Conservation (phyloP, 2,888 invertebrate genomes). For the Apamea monoglypha region DNA sequence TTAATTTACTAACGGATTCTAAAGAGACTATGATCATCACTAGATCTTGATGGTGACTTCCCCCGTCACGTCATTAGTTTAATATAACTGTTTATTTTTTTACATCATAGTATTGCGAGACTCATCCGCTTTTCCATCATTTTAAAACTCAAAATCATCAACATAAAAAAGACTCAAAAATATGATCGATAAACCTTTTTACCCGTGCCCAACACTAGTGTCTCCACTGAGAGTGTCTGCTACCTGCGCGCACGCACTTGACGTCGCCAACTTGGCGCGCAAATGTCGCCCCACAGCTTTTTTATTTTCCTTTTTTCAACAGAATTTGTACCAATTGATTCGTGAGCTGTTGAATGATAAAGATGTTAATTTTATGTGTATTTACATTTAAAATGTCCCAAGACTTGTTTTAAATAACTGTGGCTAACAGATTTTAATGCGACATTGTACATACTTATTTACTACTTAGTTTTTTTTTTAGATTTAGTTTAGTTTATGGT, state of each 20-base stretch:
- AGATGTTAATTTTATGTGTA: constrained; percentile 42
- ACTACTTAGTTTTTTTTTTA: neutral
- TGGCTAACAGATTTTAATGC: neutral
- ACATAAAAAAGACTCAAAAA: neutral
- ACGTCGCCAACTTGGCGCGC: constrained; percentile 78
- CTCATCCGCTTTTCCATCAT: neutral
- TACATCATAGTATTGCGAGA: neutral
- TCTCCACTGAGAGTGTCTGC: constrained; percentile 62
- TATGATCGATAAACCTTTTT: neutral
- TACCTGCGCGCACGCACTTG: constrained; percentile 79
- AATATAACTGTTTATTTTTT: neutral
- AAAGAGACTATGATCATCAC: neutral
- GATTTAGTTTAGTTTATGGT: too few species aligned
- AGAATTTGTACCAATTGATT: constrained; percentile 69
- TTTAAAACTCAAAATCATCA: neutral
- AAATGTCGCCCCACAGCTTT: constrained; percentile 71
- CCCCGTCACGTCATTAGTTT: neutral
- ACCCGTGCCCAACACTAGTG: constrained; percentile 50
- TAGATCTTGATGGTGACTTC: neutral
- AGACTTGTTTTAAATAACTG: neutral
- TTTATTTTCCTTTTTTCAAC: constrained; percentile 59
- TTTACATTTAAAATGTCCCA: neutral
- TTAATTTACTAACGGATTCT: neutral
- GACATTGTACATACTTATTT: too few species aligned
- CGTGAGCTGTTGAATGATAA: constrained; percentile 64